These are phyloP conservation scores for Podilymbus podiceps DNA, from an alignment of 2,113 vertebrate species.

Conservation along the genomic window DNA sequence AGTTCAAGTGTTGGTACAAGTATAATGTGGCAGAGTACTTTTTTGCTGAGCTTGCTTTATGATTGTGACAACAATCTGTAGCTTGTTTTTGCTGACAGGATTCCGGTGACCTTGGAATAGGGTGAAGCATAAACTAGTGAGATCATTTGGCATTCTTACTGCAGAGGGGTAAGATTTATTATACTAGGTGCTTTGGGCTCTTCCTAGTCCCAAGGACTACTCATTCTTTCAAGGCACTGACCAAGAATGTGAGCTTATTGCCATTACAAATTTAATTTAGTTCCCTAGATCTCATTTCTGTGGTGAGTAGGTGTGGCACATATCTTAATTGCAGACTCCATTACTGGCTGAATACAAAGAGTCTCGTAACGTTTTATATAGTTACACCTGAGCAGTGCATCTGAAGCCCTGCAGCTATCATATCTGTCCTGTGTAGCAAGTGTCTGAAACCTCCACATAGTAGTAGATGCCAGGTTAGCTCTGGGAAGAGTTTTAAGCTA, in stretches of 20 bases:
- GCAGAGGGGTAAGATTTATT: neutral
- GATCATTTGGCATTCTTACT: neutral
- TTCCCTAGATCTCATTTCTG: neutral
- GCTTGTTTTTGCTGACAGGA: neutral
- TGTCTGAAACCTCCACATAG: neutral
- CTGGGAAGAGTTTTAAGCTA: neutral
- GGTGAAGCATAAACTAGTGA: neutral
- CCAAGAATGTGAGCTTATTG: neutral
- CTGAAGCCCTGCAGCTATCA: neutral
- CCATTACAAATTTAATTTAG: neutral
- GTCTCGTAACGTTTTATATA: rapidly evolving
- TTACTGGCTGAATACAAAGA: neutral
- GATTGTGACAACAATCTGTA: neutral
- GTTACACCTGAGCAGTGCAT: no score
- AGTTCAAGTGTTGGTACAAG: neutral
- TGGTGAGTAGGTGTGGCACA: neutral
- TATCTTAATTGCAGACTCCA: neutral
- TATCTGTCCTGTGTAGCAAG: neutral
- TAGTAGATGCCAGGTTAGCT: neutral
- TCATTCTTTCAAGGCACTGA: neutral
- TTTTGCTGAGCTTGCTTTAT: neutral
- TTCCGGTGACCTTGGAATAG: neutral
- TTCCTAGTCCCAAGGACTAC: neutral
- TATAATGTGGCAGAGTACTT: neutral
- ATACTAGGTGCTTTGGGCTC: neutral